Evolutionary conservation across 1,140 invertebrate species (phyloP), one percentile per base, ranked within the genome.

Genomic region (Drosophila sp.): DNA sequence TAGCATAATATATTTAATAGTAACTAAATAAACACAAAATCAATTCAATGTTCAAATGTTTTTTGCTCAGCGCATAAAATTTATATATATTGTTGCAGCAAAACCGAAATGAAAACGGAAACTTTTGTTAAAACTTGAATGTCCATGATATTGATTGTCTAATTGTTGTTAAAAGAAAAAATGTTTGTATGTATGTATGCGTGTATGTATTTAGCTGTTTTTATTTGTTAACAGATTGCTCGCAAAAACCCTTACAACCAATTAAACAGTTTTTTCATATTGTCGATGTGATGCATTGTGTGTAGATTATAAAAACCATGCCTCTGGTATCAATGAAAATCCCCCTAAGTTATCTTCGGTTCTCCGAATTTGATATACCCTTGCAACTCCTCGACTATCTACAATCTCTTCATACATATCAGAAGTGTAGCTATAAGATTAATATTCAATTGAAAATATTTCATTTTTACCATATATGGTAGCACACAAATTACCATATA

Each of bases 81-180:
- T 17, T 61, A 67, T 56, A n/a, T 60, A 50, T 66, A 66, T 60
- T 66, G 44, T 47, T 47, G 44, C 44, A 63, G 40, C 61, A 44
- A 63, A 63, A 30, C 55, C 55, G 54, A 62, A 63, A 47, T 23
- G 17, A 44, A 27, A 38, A 61, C 23, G 38, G 3, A 61, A 29
- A 60, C 8, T 41, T 60, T 60, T 40, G 35, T 60, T 60, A 35
- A 50, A 67, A 58, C 65, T 74, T 57, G 73, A 66, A 66, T 86
- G 68, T 75, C 72, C 66, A 72, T 66, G 38, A 77, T 35, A 58
- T 58, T 71, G 60, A 66, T 27, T 60, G 50, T 79, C 72, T 81
- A 79, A 79, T 86, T 79, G 76, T 86, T 86, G 82, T 86, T 87
- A 54, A 81, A 70, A 38, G 11, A 38, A 38, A 10, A 7, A 38